Evolutionary conservation across 2,113 vertebrate species (phyloP).

Genomic region (Marmota flaviventris): DNA sequence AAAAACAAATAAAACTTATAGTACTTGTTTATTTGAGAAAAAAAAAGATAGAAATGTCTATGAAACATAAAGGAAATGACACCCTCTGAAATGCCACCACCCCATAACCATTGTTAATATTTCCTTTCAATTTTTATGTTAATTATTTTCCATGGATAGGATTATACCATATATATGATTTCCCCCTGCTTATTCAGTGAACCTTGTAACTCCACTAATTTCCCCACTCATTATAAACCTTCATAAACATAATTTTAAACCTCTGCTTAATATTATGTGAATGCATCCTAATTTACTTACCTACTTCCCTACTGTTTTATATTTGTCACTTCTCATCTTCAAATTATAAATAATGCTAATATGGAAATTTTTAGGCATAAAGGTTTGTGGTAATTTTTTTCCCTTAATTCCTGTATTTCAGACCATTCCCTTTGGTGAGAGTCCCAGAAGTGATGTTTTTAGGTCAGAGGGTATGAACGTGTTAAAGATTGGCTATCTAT

Average conservation of each 20-base stretch:
- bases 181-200: background rate
- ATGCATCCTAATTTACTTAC: conserved; percentile 42
- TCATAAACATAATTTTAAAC: conserved; percentile 69
- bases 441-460: conserved; percentile 71
- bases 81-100: too few relatives aligned
- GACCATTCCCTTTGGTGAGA: conserved; percentile 72
- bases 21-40: background rate
- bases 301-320: conserved; percentile 24
- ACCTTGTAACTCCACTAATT: conserved; percentile 47
- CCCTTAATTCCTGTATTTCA: conserved; percentile 41
- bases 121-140: conserved; percentile 25
- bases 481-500: conserved; percentile 64
- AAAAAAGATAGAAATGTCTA: background rate
- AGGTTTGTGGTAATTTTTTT: conserved; percentile 14
- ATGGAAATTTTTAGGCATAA: conserved; percentile 59
- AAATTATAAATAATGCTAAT: conserved; percentile 72
- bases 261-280: conserved; percentile 64
- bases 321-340: conserved; percentile 69
- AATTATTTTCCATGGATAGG: background rate
- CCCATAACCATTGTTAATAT: background rate
- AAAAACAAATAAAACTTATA: background rate
- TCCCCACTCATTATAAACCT: conserved; percentile 50
- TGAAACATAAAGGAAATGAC: background rate
- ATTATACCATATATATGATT: background rate
- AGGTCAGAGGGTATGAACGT: conserved; percentile 64